Base-by-base conservation (phyloP, 1,140 invertebrate species). In the Colletes latitarsis region DNA sequence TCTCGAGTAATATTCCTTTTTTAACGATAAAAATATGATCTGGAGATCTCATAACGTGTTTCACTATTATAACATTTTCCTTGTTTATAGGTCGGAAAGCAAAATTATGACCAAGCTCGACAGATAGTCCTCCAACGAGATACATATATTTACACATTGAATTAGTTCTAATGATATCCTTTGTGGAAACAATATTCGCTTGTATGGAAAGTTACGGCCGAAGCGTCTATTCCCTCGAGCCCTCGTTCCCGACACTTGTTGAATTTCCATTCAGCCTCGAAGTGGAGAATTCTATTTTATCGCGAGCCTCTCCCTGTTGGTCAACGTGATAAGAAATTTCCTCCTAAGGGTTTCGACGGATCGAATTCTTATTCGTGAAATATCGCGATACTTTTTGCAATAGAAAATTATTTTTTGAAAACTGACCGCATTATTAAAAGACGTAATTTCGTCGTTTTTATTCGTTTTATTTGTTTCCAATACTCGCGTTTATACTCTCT, bases 241-340 rank as follows among this genome's bases (percentile, higher is more conserved):
- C 58, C 60, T 62, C 81, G 64, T 77, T 60, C 69, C 49, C 77
- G 77, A 83, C 85, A 86, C 85, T 87, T 87, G 85, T 87, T 87
- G 85, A 87, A 87, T 86, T 86, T 81, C 84, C 84, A 86, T 83
- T 87, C 85, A 83, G 21, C 75, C 41, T 66, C 75, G 52, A 58
- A 83, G 81, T 55, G 72, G 60, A 63, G 71, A 73, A 74, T 73
- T 82, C 72, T 73, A 41, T 57, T 67, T 67, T 75, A 46, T 52
- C 58, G 30, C 57, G 15, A 17, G 9, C 55, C 21, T 21, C 6
- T 60, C 46, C 60, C 60, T 19, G 4, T 58, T 19, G 53, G 6
- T 46, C 19, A 68, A 64, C 41, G 62, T 49, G 15, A 46, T 5
- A 14, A 30, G 43, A 49, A 69, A 41, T 39, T 62, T 71, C 9